Base-by-base conservation (phyloP, 2,113 vertebrate species). In the Zingel zingel region DNA sequence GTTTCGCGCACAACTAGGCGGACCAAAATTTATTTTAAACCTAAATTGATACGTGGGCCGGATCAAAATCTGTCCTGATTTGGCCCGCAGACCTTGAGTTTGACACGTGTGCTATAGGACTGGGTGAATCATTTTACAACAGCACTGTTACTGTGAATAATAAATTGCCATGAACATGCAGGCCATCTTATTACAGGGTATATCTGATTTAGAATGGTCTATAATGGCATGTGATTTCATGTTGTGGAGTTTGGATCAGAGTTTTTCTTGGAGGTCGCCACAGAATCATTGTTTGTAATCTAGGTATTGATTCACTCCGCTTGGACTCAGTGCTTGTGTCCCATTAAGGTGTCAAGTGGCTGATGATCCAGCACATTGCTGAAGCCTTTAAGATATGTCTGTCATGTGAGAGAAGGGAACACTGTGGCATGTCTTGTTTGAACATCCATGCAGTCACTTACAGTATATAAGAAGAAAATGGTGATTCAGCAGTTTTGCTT, bases 231-330 rank as follows among this genome's bases (percentile, higher is more conserved):
- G 6, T 51, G 43, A 48, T 43, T 43, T 43, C 39, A 43, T 43
- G 39, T 33, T 66, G 11, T 21, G 13, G 16, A 4, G 51, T 48
- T 6, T 14, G 16, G 15, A 21, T 65, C 7, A 45, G 43, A 43
- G 36, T 54, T 13, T 3, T 5, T 45, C 10, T 48, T 5, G 65
- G 50, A n/a, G 7, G 9, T 43, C 3, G 6, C n/a, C 21, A 25
- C n/a, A 10, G 39, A 39, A 21, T 30, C 6, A 12, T 11, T 77
- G 61, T 67, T 72, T 65, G 25, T 6, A 36, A 8, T 30, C 30
- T 57, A 12, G 21, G 36, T 16, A 70, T 58, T 84, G 63, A 87
- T 82, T 79, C 16, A 6, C n/a, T 53, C 21, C 58, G 58, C 57
- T 54, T 58, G 45, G 12, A 63, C 16, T 43, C 6, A 0, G 11